These are phyloP conservation scores for Eupeodes latifasciatus DNA, from an alignment of 2,888 invertebrate species.

Conservation along the genomic window DNA sequence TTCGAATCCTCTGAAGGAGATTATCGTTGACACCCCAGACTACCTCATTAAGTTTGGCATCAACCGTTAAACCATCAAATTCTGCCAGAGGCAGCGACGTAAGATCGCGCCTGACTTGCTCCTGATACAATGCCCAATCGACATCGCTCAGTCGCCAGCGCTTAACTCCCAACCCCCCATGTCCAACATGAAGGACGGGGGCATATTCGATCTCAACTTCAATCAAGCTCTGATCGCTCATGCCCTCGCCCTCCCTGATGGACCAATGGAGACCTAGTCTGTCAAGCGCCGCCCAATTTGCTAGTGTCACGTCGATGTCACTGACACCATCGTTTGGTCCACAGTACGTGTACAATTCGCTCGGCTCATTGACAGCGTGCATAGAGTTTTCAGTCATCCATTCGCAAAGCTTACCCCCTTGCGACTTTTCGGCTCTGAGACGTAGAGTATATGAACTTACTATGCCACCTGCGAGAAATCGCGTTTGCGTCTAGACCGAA, in stretches of 20 bases:
- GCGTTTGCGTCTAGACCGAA: neutral
- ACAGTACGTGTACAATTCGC: slow-evolving; percentile 28
- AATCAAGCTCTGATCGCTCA: neutral
- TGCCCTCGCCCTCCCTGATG: neutral
- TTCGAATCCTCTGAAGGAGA: neutral
- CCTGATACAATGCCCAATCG: neutral
- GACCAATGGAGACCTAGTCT: neutral
- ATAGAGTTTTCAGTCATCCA: slow-evolving; percentile 19
- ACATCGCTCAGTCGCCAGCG: too few relatives aligned
- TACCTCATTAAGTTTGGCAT: neutral
- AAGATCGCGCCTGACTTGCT: neutral
- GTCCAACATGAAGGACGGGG: too few relatives aligned
- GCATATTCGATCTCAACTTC: neutral
- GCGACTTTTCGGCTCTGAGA: neutral
- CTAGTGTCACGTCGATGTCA: neutral
- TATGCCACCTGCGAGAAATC: slow-evolving; percentile 49
- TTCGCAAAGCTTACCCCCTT: too few relatives aligned
- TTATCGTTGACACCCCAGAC: slow-evolving; percentile 22
- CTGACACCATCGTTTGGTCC: neutral
- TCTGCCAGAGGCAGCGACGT: neutral
- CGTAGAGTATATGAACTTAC: slow-evolving; percentile 4
- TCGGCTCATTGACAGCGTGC: slow-evolving; percentile 41
- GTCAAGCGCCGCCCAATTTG: neutral
- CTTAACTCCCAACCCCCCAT: too few relatives aligned
- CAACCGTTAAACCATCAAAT: neutral